Evolutionary conservation across 1,140 invertebrate species (phyloP), one percentile per base, ranked within the genome.

Genomic region (Agraylea sexmaculata): DNA sequence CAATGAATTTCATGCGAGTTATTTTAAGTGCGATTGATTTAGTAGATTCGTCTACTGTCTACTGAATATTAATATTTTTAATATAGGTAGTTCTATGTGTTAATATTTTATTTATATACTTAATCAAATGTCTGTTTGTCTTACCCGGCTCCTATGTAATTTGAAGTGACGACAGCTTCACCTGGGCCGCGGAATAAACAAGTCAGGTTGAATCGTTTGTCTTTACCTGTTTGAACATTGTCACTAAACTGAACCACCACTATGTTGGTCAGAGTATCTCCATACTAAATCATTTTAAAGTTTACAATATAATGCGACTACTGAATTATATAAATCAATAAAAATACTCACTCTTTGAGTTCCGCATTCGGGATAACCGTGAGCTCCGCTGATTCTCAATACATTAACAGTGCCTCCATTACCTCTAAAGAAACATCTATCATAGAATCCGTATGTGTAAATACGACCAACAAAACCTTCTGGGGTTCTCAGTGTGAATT

Each of bases 191-290:
- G 74, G 59, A 90, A 88, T 30, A 88, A 69, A 56, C 88, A 93
- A 7, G 88, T 93, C 4, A 93, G 62, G 60, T 93, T 93, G 61
- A 91, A 93, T 12, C 87, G 71, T 53, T 91, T 91, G 58, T 93
- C 88, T 42, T 82, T 67, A 31, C 83, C 83, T 1, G 88, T 92
- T 66, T 92, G 87, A 0, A 93, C 87, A 53, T 83, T 85, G 59
- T 92, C 87, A 42, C 86, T 89, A 61, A 92, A 91, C 62, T 93
- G 88, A 0, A 93, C 87, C 13, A 93, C 87, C 2, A 90, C 86
- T 34, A 93, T 91, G 53, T 92, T 93, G 27, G 87, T 91, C 77
- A 91, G 83, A 1, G 85, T 87, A 52, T 92, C 87, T 0, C 85
- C 87, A 50, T 86, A 89, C 82, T 89, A 58, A 30, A n/a, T n/a